Evolutionary conservation across 2,888 invertebrate species (phyloP), one percentile per base, ranked within the genome.

Genomic region (Ryuthela nishihirai): DNA sequence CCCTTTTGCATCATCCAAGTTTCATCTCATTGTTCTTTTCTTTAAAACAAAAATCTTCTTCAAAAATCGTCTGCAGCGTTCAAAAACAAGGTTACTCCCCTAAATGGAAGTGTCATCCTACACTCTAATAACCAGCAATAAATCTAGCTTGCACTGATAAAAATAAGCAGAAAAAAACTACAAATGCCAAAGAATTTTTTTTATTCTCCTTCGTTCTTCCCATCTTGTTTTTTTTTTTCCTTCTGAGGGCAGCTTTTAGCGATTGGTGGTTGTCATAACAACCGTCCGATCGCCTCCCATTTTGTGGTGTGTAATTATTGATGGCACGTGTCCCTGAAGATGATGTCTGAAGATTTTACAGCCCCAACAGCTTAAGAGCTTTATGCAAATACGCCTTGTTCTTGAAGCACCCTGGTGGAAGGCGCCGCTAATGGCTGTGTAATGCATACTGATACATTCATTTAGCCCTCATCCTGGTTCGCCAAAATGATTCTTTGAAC

Each of bases 391-490:
- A 54, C 49, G 45, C 54, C 26, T 53, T 53, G 47, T 53, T 53
- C 52, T 59, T 59, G 54, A 59, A 59, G 52, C 34, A 34, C n/a
- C n/a, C n/a, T 59, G 45, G 60, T 49, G 50, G 49, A 47, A 52
- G 47, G 52, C 47, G 56, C 40, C 43, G 43, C 58, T 60, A 60
- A 60, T 60, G 59, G 48, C 34, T 24, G 24, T 35, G 54, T 60
- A 60, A 60, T 60, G 60, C 60, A 60, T 60, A 60, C 60, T 54
- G 54, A 60, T 60, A 48, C 54, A 54, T 50, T 60, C 60, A 60
- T 60, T 54, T 17, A 21, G 21, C 39, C n/a, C 17, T 20, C 10
- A 21, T 21, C 20, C n/a, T n/a, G 39, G n/a, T 39, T 18, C 12
- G 21, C 45, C 48, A 50, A 60, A 60, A 50, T 60, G 54, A 54